Percentiles rank a stretch among this genome's conserved stretches.
Conservation (phyloP, 2,113 vertebrate genomes). For the Pavo muticus region DNA sequence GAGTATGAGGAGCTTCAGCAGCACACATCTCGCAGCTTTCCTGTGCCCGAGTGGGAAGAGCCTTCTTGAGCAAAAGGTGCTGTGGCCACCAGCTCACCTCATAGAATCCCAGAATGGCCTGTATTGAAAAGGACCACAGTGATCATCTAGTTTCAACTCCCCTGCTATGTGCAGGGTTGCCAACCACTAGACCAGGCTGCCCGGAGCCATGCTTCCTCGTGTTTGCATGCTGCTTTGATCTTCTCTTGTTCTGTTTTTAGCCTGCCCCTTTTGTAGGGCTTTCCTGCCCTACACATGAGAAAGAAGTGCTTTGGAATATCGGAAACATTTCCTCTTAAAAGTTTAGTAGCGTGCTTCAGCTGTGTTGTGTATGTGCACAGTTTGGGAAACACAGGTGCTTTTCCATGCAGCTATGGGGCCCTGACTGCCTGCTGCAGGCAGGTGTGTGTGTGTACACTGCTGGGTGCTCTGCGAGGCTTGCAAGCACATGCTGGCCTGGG, state of each 20-base stretch:
- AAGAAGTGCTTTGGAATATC: background rate
- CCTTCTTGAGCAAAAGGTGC: background rate
- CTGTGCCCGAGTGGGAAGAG: rapidly evolving
- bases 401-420: background rate
- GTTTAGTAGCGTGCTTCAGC: background rate
- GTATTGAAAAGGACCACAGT: too few species aligned
- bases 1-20: background rate
- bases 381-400: background rate
- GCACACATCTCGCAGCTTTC: background rate
- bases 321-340: background rate
- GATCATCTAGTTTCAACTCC: too few species aligned
- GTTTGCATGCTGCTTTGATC: background rate
- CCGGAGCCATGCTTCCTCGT: rapidly evolving
- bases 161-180: too few species aligned
- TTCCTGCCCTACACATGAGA: background rate
- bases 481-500: background rate
- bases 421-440: background rate
- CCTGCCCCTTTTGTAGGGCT: background rate
- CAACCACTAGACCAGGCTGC: too few species aligned
- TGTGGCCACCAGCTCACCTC: background rate
- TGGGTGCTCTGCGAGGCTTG: background rate
- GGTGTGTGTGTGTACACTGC: too few species aligned
- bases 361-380: background rate
- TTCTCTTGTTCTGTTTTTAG: background rate
- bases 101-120: too few species aligned